A percentile compares a stretch with the other conserved stretches of the same genome.
These are phyloP conservation scores for Heliconius sara DNA, from an alignment of 2,888 invertebrate genomes.

Conservation along the genomic window DNA sequence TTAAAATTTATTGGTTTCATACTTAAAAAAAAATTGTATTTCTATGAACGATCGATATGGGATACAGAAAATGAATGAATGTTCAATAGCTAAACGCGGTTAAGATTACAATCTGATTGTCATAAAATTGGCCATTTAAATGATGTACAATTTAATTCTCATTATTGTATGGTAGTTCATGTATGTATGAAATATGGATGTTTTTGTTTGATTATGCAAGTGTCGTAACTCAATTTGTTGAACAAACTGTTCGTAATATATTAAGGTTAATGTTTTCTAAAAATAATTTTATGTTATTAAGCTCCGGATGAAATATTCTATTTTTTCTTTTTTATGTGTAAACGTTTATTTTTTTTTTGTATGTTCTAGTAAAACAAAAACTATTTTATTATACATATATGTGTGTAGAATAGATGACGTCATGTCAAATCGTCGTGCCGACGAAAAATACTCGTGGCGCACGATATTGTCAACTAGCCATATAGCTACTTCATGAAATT, in stretches of 20 bases:
- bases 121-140: constrained; percentile 16
- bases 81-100: neutral
- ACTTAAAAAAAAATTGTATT: neutral
- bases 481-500: too few species aligned
- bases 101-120: neutral
- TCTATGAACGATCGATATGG: neutral
- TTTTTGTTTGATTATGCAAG: neutral
- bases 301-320: neutral
- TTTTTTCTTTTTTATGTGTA: neutral
- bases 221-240: neutral
- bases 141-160: constrained; percentile 3
- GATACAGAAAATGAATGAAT: neutral
- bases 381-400: too few species aligned
- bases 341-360: too few species aligned
- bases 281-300: neutral
- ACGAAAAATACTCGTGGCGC: too few species aligned
- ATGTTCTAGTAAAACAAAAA: too few species aligned
- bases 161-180: neutral
- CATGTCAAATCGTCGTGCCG: too few species aligned
- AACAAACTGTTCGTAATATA: neutral
- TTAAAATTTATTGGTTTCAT: constrained; percentile 42
- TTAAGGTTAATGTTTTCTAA: neutral
- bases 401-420: too few species aligned
- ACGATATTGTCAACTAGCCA: too few species aligned
- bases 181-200: neutral